Evolutionary conservation across 2,888 invertebrate species (phyloP), one percentile per base, ranked within the genome.

Genomic region (Acrobasis consociella): DNA sequence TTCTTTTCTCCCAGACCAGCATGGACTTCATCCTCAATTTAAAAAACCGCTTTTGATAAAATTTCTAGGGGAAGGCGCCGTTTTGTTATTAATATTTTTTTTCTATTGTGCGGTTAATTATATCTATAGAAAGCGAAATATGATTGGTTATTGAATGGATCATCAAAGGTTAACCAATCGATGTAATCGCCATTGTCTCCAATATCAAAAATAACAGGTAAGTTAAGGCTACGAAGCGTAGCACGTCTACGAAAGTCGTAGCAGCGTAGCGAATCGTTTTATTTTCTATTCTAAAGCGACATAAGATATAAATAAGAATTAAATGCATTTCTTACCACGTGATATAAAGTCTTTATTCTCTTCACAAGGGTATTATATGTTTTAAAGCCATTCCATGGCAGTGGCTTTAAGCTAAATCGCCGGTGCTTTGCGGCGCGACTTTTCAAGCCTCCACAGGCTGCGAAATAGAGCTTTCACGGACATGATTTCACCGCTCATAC

Each of bases 371-470:
- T 37, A 9, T 53, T 31, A 37, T 53, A 37, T 37, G 10, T n/a
- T n/a, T n/a, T 16, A 15, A 37, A 55, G 39, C 11, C 5, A 42
- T 56, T 42, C 46, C 42, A 56, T 9, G 46, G 16, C 15, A 11
- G 56, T 10, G 42, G 56, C 46, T 56, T 56, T 42, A 2, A 42
- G n/a, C 42, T 11, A 17, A 56, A 46, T 56, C 42, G 22, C 39
- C 13, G 42, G 46, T 17, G 56, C 42, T 56, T 56, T 22, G 42
- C 56, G 42, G 46, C 10, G 51, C 55, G 42, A 42, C 42, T 11
- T 11, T 56, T 56, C 42, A 56, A 17, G 56, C 56, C 46, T 56
- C 56, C 56, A 9, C 56, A 42, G 55, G 13, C 17, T 17, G 56
- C 17, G 17, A 42, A 56, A 56, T 56, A 13, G 22, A 42, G 56